phyloP scores from a whole-genome alignment of 2,888 invertebrate genomes.

The Melanchra persicariae region DNA sequence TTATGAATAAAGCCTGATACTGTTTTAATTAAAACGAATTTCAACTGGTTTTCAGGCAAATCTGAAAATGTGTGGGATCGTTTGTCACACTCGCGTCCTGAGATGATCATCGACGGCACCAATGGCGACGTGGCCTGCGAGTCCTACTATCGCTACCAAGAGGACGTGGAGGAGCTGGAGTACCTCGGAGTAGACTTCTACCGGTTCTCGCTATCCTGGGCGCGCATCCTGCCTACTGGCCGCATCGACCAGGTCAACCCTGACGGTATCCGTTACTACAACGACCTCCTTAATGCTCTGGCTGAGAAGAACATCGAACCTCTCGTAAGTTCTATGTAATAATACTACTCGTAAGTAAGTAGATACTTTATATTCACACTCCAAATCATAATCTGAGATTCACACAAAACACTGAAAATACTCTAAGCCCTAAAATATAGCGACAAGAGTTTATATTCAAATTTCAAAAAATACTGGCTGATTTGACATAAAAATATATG shows the following conservation, averaged over 20 bases:
- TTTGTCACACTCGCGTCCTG: slow-evolving; percentile 88
- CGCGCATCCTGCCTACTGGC: slow-evolving; percentile 92
- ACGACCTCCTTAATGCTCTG: slow-evolving; percentile 92
- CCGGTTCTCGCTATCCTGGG: slow-evolving; percentile 92
- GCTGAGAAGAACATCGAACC: slow-evolving; percentile 92
- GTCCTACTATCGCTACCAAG: slow-evolving; percentile 92
- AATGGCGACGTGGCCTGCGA: slow-evolving; percentile 93
- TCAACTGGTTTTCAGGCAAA: slow-evolving; percentile 91
- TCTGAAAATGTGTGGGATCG: slow-evolving; percentile 92
- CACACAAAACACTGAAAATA: too few species aligned
- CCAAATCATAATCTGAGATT: too few species aligned
- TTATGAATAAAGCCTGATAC: too few species aligned
- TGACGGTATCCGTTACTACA: slow-evolving; percentile 92
- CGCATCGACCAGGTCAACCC: slow-evolving; percentile 89
- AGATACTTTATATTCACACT: too few species aligned
- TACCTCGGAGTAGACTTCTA: slow-evolving; percentile 91
- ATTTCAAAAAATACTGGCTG: neutral
- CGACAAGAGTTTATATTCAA: too few species aligned
- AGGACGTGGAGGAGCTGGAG: slow-evolving; percentile 89
- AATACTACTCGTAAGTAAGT: too few species aligned
- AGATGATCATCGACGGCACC: slow-evolving; percentile 91
- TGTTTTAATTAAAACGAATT: too few species aligned
- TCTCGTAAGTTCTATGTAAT: slow-evolving; percentile 79
- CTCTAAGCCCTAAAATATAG: too few species aligned
- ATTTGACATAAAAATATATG: neutral